Percentiles rank a stretch among this genome's conserved stretches.
These are phyloP conservation scores for Plectrocnemia conspersa DNA, from an alignment of 1,140 invertebrate genomes.

Conservation along the genomic window DNA sequence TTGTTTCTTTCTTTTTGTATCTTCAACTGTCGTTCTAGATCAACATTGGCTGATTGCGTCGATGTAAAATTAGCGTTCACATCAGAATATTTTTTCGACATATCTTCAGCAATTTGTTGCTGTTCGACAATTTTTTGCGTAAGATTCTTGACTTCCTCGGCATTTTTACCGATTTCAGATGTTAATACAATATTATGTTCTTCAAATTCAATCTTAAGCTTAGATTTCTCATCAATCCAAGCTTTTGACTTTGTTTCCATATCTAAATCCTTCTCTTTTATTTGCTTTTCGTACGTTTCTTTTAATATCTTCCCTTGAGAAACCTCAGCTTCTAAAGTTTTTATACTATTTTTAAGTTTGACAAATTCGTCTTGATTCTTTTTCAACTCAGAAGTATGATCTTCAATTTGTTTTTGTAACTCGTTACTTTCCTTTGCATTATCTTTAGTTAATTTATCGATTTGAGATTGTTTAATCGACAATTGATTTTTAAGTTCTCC, in stretches of 20 bases:
- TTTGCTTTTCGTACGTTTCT: conserved; percentile 48
- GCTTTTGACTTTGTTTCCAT: conserved; percentile 48
- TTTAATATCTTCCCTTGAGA: conserved; percentile 42
- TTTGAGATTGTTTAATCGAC: conserved; percentile 21
- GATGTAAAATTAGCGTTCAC: conserved; percentile 20
- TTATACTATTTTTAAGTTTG: conserved; percentile 27
- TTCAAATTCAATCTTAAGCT: conserved; percentile 48
- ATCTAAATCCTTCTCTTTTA: conserved; percentile 47
- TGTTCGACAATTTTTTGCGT: conserved; percentile 43
- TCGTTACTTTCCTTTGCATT: conserved; percentile 47
- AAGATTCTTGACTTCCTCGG: conserved; percentile 44
- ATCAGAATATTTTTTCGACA: conserved; percentile 29
- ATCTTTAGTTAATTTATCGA: conserved; percentile 36
- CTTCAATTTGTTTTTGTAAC: conserved; percentile 47
- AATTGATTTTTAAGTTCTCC: conserved; percentile 44
- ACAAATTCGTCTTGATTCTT: conserved; percentile 31
- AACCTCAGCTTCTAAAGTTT: conserved; percentile 32
- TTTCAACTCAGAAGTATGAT: conserved; percentile 45
- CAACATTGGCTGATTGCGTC: conserved; percentile 46
- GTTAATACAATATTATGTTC: conserved; percentile 44
- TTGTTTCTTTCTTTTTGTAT: conserved; percentile 43
- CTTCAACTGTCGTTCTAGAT: conserved; percentile 44
- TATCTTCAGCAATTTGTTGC: conserved; percentile 42
- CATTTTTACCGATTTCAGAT: conserved; percentile 42
- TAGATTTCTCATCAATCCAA: conserved; percentile 48